Conservation (phyloP, 2,113 vertebrate genomes). For the Tichodroma muraria region DNA sequence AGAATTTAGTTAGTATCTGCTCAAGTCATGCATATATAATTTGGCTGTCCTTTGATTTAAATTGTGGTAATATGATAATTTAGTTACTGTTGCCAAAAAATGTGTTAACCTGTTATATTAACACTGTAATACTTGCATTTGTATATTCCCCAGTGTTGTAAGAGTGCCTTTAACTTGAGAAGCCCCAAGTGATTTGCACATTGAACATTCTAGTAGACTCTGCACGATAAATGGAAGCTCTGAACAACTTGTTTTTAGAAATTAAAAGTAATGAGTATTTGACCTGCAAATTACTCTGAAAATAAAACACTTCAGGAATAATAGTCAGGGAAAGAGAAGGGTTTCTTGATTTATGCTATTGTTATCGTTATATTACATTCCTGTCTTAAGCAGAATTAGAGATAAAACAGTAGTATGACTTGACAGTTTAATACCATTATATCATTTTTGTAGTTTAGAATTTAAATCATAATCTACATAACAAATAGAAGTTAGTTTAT, state of each 20-base stretch:
- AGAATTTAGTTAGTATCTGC: background rate
- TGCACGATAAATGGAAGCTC: background rate
- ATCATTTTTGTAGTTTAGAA: background rate
- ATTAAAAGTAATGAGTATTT: background rate
- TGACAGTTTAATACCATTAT: background rate
- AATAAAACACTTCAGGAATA: background rate
- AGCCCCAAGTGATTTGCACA: background rate
- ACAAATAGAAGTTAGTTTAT: background rate
- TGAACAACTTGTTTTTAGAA: background rate
- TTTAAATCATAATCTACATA: background rate
- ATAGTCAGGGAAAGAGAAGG: background rate
- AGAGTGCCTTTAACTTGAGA: background rate
- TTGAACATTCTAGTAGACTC: background rate
- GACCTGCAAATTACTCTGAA: background rate
- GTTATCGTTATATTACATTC: background rate
- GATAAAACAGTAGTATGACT: background rate
- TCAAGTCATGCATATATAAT: background rate
- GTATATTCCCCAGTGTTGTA: background rate
- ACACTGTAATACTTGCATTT: background rate
- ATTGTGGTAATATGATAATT: background rate
- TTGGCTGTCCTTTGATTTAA: background rate
- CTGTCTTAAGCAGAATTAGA: background rate
- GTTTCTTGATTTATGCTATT: background rate
- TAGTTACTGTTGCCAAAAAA: background rate
- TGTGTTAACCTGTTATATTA: background rate